Evolutionary conservation across 2,113 vertebrate species (phyloP).

Genomic region (Ardeotis arabs): DNA sequence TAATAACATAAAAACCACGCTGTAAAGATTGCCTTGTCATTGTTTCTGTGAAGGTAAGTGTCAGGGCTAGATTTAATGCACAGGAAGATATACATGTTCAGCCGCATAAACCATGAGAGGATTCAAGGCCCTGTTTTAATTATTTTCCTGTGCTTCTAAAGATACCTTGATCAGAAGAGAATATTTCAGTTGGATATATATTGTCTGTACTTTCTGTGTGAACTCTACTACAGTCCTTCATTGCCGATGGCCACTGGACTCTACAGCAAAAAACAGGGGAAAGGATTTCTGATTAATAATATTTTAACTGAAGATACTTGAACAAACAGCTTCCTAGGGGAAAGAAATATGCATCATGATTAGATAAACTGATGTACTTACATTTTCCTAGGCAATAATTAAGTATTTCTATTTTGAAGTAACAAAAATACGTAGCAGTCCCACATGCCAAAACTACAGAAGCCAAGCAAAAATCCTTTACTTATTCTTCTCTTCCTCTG

Average conservation of each 20-base stretch:
- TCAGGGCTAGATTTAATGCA: not conserved
- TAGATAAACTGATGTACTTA: not conserved
- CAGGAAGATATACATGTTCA: not conserved
- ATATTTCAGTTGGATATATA: not conserved
- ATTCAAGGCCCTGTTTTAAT: not conserved
- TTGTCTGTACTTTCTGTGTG: not conserved
- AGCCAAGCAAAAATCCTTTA: not conserved
- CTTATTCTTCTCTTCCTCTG: not conserved
- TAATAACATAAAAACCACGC: accelerated
- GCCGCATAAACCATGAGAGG: not conserved
- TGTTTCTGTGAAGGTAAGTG: slow-evolving; percentile 52
- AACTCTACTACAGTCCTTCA: not conserved
- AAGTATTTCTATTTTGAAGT: not conserved
- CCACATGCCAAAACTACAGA: not conserved
- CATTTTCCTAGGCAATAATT: not conserved
- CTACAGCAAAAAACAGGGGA: not conserved
- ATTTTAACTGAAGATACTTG: not conserved
- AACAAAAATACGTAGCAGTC: not conserved
- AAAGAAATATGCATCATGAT: not conserved
- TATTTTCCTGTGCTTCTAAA: not conserved
- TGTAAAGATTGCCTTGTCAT: not conserved
- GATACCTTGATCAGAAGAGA: not conserved
- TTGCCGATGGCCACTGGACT: not conserved
- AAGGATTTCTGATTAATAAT: not conserved
- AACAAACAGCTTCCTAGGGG: not conserved